Conservation (phyloP, 1,140 invertebrate genomes). For the Eueides isabella region DNA sequence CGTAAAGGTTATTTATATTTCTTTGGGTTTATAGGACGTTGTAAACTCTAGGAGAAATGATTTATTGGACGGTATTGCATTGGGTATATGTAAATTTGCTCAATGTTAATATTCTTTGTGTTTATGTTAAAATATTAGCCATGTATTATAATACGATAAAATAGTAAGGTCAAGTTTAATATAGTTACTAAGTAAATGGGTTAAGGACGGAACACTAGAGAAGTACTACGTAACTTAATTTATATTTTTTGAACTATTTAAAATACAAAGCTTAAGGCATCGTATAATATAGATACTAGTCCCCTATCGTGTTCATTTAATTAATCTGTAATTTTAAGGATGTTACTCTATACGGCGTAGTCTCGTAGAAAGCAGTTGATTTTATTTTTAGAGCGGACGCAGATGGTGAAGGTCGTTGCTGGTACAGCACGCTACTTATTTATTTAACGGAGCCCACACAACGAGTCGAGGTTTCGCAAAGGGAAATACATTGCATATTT, state of each 20-base stretch:
- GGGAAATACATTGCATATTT: slow-evolving; percentile 38
- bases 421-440: slow-evolving; percentile 61
- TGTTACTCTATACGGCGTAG: slow-evolving; percentile 34
- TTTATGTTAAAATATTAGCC: neutral
- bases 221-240: no score
- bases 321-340: slow-evolving; percentile 43
- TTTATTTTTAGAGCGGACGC: slow-evolving; percentile 64
- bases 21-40: slow-evolving; percentile 6
- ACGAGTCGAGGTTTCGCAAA: slow-evolving; percentile 44
- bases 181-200: neutral
- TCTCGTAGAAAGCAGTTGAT: slow-evolving; percentile 43
- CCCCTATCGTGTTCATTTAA: slow-evolving; percentile 25
- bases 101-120: slow-evolving; percentile 16
- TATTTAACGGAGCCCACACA: slow-evolving; percentile 64
- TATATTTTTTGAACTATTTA: no score
- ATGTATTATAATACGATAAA: neutral
- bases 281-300: no score
- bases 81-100: slow-evolving; percentile 15
- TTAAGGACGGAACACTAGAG: neutral
- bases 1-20: slow-evolving; percentile 26
- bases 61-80: slow-evolving; percentile 9
- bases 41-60: neutral
- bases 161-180: neutral
- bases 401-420: slow-evolving; percentile 65
- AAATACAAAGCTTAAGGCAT: no score